phyloP scores from a whole-genome alignment of 2,888 invertebrate species.

The Creontiades dilutus region DNA sequence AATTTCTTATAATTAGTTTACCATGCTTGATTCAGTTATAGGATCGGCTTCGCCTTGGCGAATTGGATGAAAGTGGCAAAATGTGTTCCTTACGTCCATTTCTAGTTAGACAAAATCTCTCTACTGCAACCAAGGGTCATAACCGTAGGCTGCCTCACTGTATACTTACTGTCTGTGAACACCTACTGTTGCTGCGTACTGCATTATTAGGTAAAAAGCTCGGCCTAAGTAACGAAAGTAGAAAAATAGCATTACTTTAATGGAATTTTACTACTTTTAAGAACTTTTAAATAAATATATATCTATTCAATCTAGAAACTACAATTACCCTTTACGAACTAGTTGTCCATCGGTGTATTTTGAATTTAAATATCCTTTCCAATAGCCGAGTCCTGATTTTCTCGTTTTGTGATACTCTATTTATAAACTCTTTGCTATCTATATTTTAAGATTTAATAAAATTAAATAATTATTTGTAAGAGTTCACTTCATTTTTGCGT shows the following conservation, averaged over 20 bases:
- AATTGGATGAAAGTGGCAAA: neutral
- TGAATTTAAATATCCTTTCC: neutral
- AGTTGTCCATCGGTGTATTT: no score
- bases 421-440: neutral
- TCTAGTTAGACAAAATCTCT: neutral
- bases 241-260: neutral
- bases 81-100: neutral
- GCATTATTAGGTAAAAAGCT: conserved; percentile 14
- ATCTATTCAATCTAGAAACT: neutral
- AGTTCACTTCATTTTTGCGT: neutral
- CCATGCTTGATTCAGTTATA: no score
- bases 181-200: neutral
- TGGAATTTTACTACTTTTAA: neutral
- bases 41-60: neutral
- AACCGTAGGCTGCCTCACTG: neutral
- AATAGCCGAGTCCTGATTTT: neutral
- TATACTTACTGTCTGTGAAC: neutral
- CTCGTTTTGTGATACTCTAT: conserved; percentile 31
- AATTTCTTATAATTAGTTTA: no score
- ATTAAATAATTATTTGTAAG: neutral
- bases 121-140: neutral
- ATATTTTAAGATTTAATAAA: neutral
- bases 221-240: conserved; percentile 1
- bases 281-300: neutral
- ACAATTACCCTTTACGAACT: neutral